Percentiles rank a stretch among this genome's conserved stretches.
Evolutionary conservation across 2,113 vertebrate genomes (phyloP).

Genomic region (Gnathonemus longibarbis): DNA sequence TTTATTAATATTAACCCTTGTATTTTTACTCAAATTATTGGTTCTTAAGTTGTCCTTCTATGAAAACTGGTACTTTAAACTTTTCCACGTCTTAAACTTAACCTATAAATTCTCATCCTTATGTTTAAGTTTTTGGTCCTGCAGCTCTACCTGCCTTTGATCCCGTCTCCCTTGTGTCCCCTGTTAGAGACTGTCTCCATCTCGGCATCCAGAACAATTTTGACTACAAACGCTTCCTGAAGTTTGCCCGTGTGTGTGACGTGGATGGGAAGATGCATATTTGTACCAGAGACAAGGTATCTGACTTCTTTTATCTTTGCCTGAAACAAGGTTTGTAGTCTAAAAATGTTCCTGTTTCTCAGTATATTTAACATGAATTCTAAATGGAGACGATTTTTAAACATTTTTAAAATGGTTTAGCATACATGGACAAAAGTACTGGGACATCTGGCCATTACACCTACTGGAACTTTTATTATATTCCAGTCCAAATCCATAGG

Average conservation of each 20-base stretch:
- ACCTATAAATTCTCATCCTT: not conserved
- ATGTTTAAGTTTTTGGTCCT: not conserved
- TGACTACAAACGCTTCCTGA: constrained; percentile 78
- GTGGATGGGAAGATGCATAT: constrained; percentile 67
- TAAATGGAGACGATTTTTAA: not conserved
- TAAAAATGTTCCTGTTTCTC: not conserved
- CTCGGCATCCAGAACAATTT: constrained; percentile 91
- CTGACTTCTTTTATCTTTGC: not conserved
- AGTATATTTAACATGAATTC: not conserved
- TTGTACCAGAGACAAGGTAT: constrained; percentile 88
- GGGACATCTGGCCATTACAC: not conserved
- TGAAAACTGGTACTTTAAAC: not conserved
- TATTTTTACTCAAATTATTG: not conserved
- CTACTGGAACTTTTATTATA: not conserved
- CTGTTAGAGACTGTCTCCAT: constrained; percentile 82
- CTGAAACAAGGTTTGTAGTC: not conserved
- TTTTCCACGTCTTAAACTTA: not conserved
- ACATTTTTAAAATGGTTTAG: not conserved
- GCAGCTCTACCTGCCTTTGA: not conserved
- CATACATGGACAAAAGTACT: not conserved
- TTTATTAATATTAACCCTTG: not conserved
- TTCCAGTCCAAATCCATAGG: not conserved
- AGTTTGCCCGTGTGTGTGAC: constrained; percentile 82
- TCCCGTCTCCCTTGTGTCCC: not conserved
- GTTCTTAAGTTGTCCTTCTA: not conserved